Conservation (phyloP, 2,888 invertebrate species). For the Dromius quadrimaculatus region DNA sequence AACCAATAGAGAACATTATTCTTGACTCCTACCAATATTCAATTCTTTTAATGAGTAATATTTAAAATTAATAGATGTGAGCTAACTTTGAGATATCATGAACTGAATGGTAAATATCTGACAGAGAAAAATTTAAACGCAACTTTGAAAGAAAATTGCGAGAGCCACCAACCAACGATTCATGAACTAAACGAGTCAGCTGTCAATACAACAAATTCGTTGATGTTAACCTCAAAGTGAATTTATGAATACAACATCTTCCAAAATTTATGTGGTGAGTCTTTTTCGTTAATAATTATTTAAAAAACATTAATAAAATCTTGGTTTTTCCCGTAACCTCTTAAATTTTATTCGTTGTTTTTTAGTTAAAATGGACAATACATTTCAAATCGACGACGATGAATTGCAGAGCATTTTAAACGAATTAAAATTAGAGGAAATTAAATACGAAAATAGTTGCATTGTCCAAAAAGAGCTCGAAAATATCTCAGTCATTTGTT, state of each 20-base stretch:
- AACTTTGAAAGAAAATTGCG: slow-evolving; percentile 58
- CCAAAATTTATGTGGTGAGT: slow-evolving; percentile 29
- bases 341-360: slow-evolving; percentile 15
- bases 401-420: slow-evolving; percentile 58
- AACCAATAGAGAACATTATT: no score
- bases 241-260: slow-evolving; percentile 20
- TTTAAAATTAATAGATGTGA: slow-evolving; percentile 61
- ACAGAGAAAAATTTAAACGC: slow-evolving; percentile 59
- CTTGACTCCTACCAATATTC: no score
- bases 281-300: not conserved
- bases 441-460: slow-evolving; percentile 57
- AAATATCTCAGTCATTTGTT: slow-evolving; percentile 49
- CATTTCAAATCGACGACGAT: slow-evolving; percentile 57
- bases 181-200: slow-evolving; percentile 56
- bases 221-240: slow-evolving; percentile 27
- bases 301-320: slow-evolving; percentile 9
- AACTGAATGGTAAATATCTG: slow-evolving; percentile 59
- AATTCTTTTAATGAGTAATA: no score
- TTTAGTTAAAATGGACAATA: slow-evolving; percentile 57
- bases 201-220: slow-evolving; percentile 36
- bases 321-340: not conserved
- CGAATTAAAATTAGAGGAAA: slow-evolving; percentile 60
- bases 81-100: slow-evolving; percentile 60
- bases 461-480: slow-evolving; percentile 58
- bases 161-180: slow-evolving; percentile 57